A percentile compares a stretch with the other conserved stretches of the same genome.
These are phyloP conservation scores for Thunnus thynnus DNA, from an alignment of 2,113 vertebrate species.

Conservation along the genomic window DNA sequence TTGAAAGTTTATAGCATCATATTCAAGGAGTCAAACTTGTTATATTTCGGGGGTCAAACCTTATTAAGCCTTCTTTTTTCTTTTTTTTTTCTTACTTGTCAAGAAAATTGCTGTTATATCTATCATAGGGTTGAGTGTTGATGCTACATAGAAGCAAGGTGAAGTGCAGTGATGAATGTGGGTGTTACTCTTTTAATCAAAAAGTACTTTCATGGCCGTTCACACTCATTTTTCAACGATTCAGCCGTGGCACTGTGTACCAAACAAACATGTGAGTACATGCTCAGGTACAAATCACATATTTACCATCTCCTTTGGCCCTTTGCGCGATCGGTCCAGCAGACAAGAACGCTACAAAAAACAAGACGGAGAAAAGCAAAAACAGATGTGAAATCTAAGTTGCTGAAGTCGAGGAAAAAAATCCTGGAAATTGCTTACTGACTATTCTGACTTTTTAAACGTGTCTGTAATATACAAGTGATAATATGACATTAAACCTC, in stretches of 20 bases:
- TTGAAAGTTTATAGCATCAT: slow-evolving; percentile 20
- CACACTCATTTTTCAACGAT: not conserved
- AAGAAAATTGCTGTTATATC: not conserved
- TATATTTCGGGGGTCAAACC: not conserved
- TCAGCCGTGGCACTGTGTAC: not conserved
- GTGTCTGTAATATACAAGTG: slow-evolving; percentile 15
- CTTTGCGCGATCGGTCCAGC: slow-evolving; percentile 77
- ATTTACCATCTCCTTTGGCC: slow-evolving; percentile 78
- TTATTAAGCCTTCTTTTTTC: not conserved
- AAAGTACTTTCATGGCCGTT: not conserved
- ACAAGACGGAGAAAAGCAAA: slow-evolving; percentile 19
- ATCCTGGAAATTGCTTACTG: slow-evolving; percentile 36
- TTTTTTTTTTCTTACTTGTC: not conserved
- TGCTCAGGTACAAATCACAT: not conserved
- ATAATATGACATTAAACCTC: slow-evolving; percentile 55
- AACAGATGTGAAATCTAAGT: slow-evolving; percentile 33
- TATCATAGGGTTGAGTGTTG: not conserved
- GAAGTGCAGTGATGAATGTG: slow-evolving; percentile 14
- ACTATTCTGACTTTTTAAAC: slow-evolving; percentile 25
- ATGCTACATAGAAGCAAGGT: not conserved
- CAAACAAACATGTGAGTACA: not conserved
- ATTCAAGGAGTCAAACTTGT: not conserved
- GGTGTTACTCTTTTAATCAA: not conserved
- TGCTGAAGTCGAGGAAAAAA: slow-evolving; percentile 1
- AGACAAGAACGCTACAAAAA: slow-evolving; percentile 76